These are phyloP conservation scores for Montifringilla adamsi DNA, from an alignment of 2,113 vertebrate species.

Conservation along the genomic window DNA sequence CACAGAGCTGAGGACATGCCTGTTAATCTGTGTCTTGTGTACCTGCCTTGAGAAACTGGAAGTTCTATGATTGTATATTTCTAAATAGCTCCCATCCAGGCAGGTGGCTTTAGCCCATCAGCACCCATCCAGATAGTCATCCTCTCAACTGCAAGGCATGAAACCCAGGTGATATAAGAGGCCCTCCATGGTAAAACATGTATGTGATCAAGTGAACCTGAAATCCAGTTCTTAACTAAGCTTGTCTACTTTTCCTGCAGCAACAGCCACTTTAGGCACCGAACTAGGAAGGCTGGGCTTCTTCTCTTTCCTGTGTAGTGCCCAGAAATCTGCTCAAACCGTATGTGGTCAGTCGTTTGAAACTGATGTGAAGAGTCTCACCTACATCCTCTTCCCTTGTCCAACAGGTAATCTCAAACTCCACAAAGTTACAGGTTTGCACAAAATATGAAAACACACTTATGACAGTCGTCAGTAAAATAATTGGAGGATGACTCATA, in stretches of 20 bases:
- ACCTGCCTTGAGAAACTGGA: not conserved
- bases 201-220: not conserved
- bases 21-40: not conserved
- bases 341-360: accelerated
- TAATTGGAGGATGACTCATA: not conserved
- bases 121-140: not conserved
- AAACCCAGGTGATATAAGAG: not conserved
- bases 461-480: not conserved
- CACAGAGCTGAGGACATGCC: not conserved
- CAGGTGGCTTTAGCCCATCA: not conserved
- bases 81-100: not conserved
- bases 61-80: not conserved
- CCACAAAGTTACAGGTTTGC: not conserved
- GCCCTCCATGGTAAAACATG: no score
- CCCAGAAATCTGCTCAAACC: not conserved
- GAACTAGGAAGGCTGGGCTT: not conserved
- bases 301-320: not conserved
- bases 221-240: not conserved
- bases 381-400: not conserved
- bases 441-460: not conserved
- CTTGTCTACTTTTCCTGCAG: not conserved
- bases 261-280: accelerated
- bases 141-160: not conserved
- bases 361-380: not conserved
- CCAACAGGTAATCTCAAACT: not conserved